A percentile compares a stretch with the other conserved stretches of the same genome.
phyloP scores from a whole-genome alignment of 2,797 vertebrate genomes.

The Austrolebias charrua region DNA sequence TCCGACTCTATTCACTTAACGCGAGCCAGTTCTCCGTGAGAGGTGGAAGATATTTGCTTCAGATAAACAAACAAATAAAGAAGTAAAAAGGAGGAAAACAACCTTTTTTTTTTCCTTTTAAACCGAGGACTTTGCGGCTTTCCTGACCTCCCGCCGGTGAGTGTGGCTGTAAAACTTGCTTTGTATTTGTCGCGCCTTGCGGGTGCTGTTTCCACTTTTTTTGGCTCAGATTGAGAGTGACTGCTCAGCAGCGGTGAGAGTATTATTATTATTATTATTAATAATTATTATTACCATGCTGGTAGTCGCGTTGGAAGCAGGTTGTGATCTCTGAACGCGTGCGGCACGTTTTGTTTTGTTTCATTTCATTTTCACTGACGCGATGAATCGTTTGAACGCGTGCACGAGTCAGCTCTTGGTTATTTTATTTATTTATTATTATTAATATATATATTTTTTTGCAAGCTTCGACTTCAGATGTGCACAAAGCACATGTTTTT shows the following conservation, averaged over 20 bases:
- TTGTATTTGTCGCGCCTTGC: not conserved
- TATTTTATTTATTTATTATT: no score
- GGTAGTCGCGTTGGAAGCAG: conserved; percentile 36
- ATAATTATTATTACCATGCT: no score
- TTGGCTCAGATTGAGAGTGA: conserved; percentile 75
- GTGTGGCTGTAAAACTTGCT: conserved; percentile 83
- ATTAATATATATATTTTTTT: no score
- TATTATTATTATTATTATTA: conserved; percentile 12
- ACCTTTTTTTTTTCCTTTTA: conserved; percentile 47
- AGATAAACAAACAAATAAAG: not conserved
- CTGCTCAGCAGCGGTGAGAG: conserved; percentile 60
- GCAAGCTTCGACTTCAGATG: conserved; percentile 25
- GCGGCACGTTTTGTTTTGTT: conserved; percentile 41
- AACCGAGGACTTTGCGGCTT: conserved; percentile 76
- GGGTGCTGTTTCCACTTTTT: conserved; percentile 68
- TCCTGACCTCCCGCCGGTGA: conserved; percentile 71
- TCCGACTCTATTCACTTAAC: conserved; percentile 94
- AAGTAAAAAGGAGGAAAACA: conserved; percentile 49
- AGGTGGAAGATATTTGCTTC: conserved; percentile 65
- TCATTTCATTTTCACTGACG: conserved; percentile 11
- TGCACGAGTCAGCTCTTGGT: no score
- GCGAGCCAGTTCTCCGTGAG: conserved; percentile 87
- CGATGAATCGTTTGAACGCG: conserved; percentile 5
- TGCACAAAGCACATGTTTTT: conserved; percentile 9
- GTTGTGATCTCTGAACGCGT: conserved; percentile 64